These are phyloP conservation scores for Acanthosepion esculentum DNA, from an alignment of 2,888 invertebrate species.

Conservation along the genomic window DNA sequence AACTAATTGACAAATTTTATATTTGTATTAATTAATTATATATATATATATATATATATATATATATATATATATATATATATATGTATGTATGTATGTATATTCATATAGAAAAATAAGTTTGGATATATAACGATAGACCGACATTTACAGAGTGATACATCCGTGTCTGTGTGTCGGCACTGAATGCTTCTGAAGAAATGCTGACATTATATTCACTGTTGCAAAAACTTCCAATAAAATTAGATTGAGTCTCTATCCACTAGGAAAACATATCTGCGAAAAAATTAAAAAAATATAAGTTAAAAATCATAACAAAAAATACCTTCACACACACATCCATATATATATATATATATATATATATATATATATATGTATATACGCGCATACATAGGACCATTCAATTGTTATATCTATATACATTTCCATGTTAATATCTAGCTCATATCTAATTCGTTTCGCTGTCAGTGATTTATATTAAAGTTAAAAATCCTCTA, in stretches of 20 bases:
- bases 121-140: too few species aligned
- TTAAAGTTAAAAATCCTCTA: neutral
- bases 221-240: neutral
- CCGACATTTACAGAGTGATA: neutral
- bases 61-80: neutral
- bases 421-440: too few species aligned
- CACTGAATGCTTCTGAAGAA: neutral
- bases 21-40: neutral
- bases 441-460: too few species aligned
- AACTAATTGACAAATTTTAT: too few species aligned
- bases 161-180: neutral
- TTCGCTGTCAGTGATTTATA: neutral
- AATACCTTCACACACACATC: neutral
- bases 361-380: neutral
- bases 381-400: neutral
- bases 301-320: too few species aligned
- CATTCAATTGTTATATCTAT: neutral
- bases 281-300: neutral
- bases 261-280: neutral
- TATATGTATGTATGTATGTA: neutral
- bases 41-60: neutral
- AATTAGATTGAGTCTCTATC: neutral
- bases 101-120: neutral
- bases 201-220: neutral
- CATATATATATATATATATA: neutral